Base-by-base conservation (phyloP, 2,797 vertebrate species). In the Esox masquinongy region DNA sequence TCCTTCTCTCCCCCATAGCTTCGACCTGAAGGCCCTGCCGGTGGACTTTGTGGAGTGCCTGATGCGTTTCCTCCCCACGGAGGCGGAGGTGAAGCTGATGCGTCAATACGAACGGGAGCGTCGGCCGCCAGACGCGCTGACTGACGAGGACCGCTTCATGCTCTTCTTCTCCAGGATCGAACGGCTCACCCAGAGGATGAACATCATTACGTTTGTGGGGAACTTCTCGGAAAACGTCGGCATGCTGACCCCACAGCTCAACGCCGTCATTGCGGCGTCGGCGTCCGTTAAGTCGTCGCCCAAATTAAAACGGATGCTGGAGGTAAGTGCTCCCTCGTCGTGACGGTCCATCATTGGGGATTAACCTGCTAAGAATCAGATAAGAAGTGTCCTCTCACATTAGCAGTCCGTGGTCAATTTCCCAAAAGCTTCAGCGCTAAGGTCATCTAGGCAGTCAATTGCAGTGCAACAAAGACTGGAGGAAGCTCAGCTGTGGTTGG, bases 131-230 rank as follows among this genome's bases (percentile, higher is more conserved):
- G 97, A 99, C 50, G 96, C 98, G 87, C 92, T 99, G 68, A 94
- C 97, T 0, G 96, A 96, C 1, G 98, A 99, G 85, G 97, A 99
- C 78, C 94, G 97, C 50, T 99, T 99, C 93, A 99, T 99, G 98
- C 88, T 99, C 75, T 90, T 95, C 1, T 98, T 99, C 88, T 97
- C 97, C 94, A 98, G 98, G 86, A 97, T 99, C 70, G 97, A 99
- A 85, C 91, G 98, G 53, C 95, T 99, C 85, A 96, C 96, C 0
- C 98, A 99, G 89, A 93, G 97, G 59, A 99, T 99, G 97, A 96
- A 94, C 78, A 96, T 97, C 90, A 99, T 99, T 94, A 97, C 97
- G 1, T 99, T 99, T 77, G 94, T 99, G 0, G 98, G 98, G 70
- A 99, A 99, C 94, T 99, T 98, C 76, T 78, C 88, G 0, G 97